These are phyloP conservation scores for Acrocephalus kingi DNA, from an alignment of 2,113 vertebrate species.

Conservation along the genomic window DNA sequence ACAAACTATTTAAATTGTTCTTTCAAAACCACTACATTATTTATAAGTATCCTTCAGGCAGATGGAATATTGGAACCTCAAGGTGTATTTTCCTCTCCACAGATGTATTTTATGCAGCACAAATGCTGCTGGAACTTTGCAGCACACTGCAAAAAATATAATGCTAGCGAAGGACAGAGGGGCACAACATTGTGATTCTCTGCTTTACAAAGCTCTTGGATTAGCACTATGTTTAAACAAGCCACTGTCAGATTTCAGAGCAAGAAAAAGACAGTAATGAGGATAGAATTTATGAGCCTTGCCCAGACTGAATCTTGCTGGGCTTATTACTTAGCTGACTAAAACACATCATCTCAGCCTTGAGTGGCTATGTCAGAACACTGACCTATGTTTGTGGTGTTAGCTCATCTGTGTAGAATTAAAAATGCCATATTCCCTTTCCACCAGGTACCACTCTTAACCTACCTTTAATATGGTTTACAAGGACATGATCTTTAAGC, in stretches of 20 bases:
- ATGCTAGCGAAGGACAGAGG: not conserved
- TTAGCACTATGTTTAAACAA: not conserved
- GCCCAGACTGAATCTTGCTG: not conserved
- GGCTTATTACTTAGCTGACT: not conserved
- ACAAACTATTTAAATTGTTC: conserved; percentile 13
- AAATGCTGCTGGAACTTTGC: not conserved
- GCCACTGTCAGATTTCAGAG: not conserved
- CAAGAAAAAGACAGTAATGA: not conserved
- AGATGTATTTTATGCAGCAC: not conserved
- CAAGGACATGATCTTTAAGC: not conserved
- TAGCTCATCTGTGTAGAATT: not conserved
- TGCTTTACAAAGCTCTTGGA: not conserved
- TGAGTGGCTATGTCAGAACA: not conserved
- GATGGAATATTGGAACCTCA: conserved; percentile 20
- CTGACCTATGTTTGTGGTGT: not conserved
- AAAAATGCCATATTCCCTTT: not conserved
- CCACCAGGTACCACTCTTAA: not conserved
- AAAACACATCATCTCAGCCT: not conserved
- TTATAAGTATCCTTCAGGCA: conserved; percentile 2
- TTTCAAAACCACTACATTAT: conserved; percentile 22
- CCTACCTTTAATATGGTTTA: not conserved
- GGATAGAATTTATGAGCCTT: not conserved
- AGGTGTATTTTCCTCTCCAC: conserved; percentile 11
- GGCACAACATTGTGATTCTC: not conserved
- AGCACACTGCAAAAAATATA: not conserved